These are phyloP conservation scores for Beris chalybata DNA, from an alignment of 2,888 invertebrate genomes.

Conservation along the genomic window DNA sequence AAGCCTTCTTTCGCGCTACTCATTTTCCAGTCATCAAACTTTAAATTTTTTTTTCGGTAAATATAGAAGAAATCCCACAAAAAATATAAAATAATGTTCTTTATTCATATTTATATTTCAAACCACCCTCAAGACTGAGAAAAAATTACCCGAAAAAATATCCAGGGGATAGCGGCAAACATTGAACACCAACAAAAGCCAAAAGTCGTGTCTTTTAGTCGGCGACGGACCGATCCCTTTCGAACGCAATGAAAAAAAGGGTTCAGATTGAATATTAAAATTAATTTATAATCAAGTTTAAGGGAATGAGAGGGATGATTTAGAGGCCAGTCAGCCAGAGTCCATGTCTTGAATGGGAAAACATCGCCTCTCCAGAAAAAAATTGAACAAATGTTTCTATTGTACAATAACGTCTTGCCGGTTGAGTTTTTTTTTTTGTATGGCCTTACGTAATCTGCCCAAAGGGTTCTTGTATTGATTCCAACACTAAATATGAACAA, in stretches of 20 bases:
- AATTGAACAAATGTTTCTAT: constrained; percentile 10
- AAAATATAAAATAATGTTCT: not conserved
- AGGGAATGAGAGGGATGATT: constrained; percentile 15
- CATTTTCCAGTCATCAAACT: constrained; percentile 9
- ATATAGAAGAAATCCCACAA: not conserved
- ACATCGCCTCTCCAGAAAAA: not conserved
- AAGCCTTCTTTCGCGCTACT: not conserved
- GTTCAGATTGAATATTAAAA: constrained; percentile 41
- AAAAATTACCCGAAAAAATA: constrained; percentile 27
- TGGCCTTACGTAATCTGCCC: not conserved
- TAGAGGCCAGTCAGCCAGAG: not conserved
- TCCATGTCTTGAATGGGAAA: constrained; percentile 4
- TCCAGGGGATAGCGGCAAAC: not conserved
- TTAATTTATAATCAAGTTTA: constrained; percentile 41
- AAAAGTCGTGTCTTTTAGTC: too few relatives aligned
- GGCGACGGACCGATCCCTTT: too few relatives aligned
- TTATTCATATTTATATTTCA: not conserved
- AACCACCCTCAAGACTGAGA: constrained; percentile 17
- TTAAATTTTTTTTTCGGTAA: not conserved
- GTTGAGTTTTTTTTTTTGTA: constrained; percentile 5
- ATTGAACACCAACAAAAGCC: too few relatives aligned
- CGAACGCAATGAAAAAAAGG: constrained; percentile 29
- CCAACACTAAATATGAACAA: constrained; percentile 3
- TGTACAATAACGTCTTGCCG: not conserved
- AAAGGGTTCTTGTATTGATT: constrained; percentile 8